Conservation (phyloP, 2,113 vertebrate genomes). For the Callorhinus ursinus region DNA sequence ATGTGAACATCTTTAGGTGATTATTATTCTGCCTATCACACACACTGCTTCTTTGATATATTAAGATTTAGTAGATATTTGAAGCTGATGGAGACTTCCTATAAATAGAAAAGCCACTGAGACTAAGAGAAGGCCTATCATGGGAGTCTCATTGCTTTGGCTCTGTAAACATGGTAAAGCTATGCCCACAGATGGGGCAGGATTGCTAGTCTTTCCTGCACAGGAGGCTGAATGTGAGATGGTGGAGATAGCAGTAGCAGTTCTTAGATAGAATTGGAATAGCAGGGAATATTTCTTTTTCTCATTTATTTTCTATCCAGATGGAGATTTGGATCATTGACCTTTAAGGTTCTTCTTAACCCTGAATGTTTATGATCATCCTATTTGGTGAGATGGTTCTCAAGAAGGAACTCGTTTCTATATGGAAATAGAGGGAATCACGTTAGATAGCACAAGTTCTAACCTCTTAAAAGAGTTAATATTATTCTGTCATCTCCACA, state of each 20-base stretch:
- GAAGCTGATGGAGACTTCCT: background rate
- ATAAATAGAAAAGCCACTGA: background rate
- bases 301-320: background rate
- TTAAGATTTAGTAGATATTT: background rate
- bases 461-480: background rate
- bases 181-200: background rate
- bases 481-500: background rate
- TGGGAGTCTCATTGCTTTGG: background rate
- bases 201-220: background rate
- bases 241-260: background rate
- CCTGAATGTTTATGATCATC: background rate
- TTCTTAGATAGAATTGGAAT: background rate
- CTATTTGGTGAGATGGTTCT: background rate
- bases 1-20: background rate
- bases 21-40: background rate
- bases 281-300: background rate
- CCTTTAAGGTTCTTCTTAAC: background rate
- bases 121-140: background rate
- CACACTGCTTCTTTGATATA: background rate
- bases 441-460: background rate
- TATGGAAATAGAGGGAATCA: background rate
- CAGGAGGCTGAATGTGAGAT: background rate
- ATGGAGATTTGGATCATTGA: background rate
- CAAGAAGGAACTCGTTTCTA: background rate
- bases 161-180: background rate